Percentiles rank a stretch among this genome's conserved stretches.
phyloP scores from a whole-genome alignment of 2,797 vertebrate genomes.

The Gymnoscopelus microlampas region DNA sequence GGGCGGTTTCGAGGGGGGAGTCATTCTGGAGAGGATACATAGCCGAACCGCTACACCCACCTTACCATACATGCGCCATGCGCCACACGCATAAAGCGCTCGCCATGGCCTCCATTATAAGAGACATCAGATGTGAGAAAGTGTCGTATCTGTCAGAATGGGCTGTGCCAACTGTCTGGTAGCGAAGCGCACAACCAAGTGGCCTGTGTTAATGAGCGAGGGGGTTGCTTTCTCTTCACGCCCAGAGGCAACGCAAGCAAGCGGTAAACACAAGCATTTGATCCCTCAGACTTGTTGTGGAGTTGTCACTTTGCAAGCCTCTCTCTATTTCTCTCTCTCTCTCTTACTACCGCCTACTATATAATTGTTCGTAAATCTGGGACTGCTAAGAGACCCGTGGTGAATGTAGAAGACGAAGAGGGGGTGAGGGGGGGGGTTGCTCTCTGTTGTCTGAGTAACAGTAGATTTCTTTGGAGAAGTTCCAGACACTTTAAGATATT shows the following conservation, averaged over 20 bases:
- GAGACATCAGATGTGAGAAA: slow-evolving; percentile 70
- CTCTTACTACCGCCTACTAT: background rate
- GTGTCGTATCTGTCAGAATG: slow-evolving; percentile 70
- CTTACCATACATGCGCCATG: slow-evolving; percentile 20
- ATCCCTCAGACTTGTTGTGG: slow-evolving; percentile 66
- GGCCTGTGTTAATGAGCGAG: slow-evolving; percentile 75
- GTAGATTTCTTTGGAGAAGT: slow-evolving; percentile 32
- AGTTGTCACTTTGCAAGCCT: slow-evolving; percentile 64
- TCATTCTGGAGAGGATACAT: slow-evolving; percentile 60
- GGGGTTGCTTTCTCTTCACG: slow-evolving; percentile 61
- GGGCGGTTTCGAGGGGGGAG: slow-evolving; percentile 2
- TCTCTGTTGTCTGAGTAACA: slow-evolving; percentile 38
- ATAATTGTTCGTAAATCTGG: slow-evolving; percentile 15
- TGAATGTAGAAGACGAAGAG: background rate
- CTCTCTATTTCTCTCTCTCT: slow-evolving; percentile 15
- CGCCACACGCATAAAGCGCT: slow-evolving; percentile 47
- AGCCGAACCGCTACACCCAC: slow-evolving; percentile 41
- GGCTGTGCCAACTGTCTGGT: slow-evolving; percentile 65
- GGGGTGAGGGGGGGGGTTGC: background rate
- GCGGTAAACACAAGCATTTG: slow-evolving; percentile 67
- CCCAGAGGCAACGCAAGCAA: slow-evolving; percentile 58
- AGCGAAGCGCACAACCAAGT: slow-evolving; percentile 56
- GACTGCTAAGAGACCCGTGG: slow-evolving; percentile 22
- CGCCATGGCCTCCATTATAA: slow-evolving; percentile 54
- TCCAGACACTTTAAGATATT: slow-evolving; percentile 28